Evolutionary conservation across 2,113 vertebrate species (phyloP), one percentile per base, ranked within the genome.

Genomic region (Regulus satrapa): DNA sequence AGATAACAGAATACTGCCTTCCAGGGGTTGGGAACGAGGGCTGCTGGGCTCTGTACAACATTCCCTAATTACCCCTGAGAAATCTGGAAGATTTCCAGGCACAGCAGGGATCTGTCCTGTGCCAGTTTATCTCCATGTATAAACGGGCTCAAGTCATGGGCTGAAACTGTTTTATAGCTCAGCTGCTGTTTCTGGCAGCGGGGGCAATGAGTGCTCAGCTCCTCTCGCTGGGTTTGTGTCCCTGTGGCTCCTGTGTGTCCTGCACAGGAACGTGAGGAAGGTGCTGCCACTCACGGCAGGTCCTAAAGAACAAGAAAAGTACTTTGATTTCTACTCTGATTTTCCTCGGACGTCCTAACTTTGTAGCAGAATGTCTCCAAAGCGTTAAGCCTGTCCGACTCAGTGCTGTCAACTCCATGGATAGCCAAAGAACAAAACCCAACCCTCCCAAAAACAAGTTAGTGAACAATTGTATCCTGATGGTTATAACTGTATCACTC

Each of bases 61-160:
- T 94, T 58, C 79, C 78, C 11, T 83, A 46, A 66, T 90, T 58
- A 68, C 59, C 78, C 80, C 76, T 86, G 67, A 38, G 76, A 46
- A 69, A 26, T 75, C 43, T 67, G 86, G 69, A 86, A 45, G 80
- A 45, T 54, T 77, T 87, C 86, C 93, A 80, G 87, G 58, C 54
- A 3, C 77, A 89, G 79, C 83, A 81, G 68, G 12, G 73, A 58
- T 68, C 68, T 81, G 56, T 73, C 59, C 52, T 56, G 8, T 80
- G 80, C 58, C 73, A 87, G 4, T 56, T 92, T 64, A 48, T 72
- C 80, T 71, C 7, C 72, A 24, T 59, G 17, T 56, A 71, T 28
- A 34, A 82, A n/a, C 25, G 24, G 73, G 45, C 52, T 77, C n/a
- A 40, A 92, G 51, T 38, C 67, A 40, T 19, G n/a, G 69, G 51